Evolutionary conservation across 2,113 vertebrate species (phyloP).

Genomic region (Progne subis): DNA sequence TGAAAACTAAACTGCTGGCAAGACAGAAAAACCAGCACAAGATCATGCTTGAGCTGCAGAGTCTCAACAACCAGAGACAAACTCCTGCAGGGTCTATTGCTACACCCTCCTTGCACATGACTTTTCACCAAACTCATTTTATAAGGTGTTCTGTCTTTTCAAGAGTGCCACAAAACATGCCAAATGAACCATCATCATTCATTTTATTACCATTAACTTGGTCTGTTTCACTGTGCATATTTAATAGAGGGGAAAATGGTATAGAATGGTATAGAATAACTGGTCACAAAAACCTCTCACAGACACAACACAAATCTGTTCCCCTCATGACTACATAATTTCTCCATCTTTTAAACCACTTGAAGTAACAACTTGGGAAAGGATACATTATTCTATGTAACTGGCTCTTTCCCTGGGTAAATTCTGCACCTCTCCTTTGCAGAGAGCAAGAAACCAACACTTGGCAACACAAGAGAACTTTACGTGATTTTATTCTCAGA

Average conservation of each 20-base stretch:
- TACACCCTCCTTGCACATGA: neutral
- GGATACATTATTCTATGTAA: neutral
- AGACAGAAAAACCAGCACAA: neutral
- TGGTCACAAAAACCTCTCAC: neutral
- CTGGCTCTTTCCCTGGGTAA: neutral
- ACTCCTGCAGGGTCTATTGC: accelerated
- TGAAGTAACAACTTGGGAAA: neutral
- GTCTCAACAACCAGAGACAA: neutral
- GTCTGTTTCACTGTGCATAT: neutral
- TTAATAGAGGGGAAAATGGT: neutral
- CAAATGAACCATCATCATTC: neutral
- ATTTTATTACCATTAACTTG: neutral
- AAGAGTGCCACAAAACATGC: neutral
- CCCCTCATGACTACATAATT: neutral
- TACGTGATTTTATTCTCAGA: neutral
- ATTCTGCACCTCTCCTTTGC: neutral
- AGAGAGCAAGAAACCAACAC: neutral
- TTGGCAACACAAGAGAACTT: neutral
- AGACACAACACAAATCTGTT: neutral
- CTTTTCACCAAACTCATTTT: neutral
- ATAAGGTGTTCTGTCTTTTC: neutral
- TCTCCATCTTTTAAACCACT: neutral
- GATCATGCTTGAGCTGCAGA: neutral
- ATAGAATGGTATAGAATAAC: neutral
- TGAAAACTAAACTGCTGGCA: neutral